Evolutionary conservation across 2,888 invertebrate species (phyloP).

Genomic region (Mellilla xanthometata): DNA sequence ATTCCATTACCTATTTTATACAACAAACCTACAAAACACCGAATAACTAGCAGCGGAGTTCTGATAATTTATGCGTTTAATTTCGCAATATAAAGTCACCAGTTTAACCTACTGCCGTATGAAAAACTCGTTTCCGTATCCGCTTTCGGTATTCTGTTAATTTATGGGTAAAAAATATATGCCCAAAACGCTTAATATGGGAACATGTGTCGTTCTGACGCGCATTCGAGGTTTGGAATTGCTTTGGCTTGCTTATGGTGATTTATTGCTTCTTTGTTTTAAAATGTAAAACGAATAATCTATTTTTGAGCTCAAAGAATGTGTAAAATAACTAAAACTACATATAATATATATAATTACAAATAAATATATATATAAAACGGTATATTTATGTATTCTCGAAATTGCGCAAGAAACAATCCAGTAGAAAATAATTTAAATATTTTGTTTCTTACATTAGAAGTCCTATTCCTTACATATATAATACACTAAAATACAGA

Average conservation of each 20-base stretch:
- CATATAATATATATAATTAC: too few species aligned
- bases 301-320: too few species aligned
- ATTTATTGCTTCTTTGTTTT: slow-evolving; percentile 24
- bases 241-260: slow-evolving; percentile 27
- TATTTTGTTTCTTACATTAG: too few species aligned
- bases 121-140: slow-evolving; percentile 62
- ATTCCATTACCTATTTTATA: too few species aligned
- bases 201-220: slow-evolving; percentile 36
- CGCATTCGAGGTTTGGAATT: slow-evolving; percentile 25
- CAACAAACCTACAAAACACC: background rate
- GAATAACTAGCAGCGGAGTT: slow-evolving; percentile 30
- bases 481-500: too few species aligned
- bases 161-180: slow-evolving; percentile 74
- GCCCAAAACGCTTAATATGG: slow-evolving; percentile 49
- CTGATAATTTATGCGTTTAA: slow-evolving; percentile 76
- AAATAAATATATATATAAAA: too few species aligned
- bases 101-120: slow-evolving; percentile 66
- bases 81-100: slow-evolving; percentile 69
- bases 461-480: too few species aligned
- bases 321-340: too few species aligned
- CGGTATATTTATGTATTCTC: too few species aligned
- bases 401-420: too few species aligned
- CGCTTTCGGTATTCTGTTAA: slow-evolving; percentile 43
- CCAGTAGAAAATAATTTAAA: too few species aligned
- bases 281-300: too few species aligned